phyloP scores from a whole-genome alignment of 2,888 invertebrate genomes.

The Drosophila bunnanda region DNA sequence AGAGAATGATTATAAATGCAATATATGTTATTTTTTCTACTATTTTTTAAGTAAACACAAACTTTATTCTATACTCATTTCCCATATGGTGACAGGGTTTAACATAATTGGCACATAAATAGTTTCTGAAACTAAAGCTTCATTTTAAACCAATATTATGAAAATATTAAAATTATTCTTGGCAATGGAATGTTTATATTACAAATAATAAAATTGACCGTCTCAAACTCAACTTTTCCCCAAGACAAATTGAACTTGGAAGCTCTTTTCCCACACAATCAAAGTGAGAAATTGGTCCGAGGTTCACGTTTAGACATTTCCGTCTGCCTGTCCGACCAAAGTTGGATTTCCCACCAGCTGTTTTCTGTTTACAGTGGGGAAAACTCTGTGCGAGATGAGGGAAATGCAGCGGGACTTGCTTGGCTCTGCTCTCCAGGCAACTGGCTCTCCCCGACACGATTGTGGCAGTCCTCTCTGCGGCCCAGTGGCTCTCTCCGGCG shows the following conservation, averaged over 20 bases:
- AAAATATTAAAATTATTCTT: not conserved
- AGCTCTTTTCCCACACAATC: slow-evolving; percentile 3
- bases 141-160: not conserved
- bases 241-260: slow-evolving; percentile 10
- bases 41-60: no score
- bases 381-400: slow-evolving; percentile 21
- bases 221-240: not conserved
- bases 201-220: not conserved
- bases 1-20: no score
- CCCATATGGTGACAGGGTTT: no score
- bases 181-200: not conserved
- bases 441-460: slow-evolving; percentile 1
- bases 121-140: not conserved
- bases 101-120: no score
- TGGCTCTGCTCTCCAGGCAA: slow-evolving; percentile 8
- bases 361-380: slow-evolving; percentile 71
- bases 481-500: slow-evolving; percentile 27
- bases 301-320: slow-evolving; percentile 9
- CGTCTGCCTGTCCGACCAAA: not conserved
- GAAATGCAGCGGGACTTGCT: slow-evolving; percentile 6
- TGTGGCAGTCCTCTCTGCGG: slow-evolving; percentile 9
- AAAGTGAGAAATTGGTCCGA: slow-evolving; percentile 13
- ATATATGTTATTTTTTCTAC: no score
- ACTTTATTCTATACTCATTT: no score
- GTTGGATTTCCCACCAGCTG: slow-evolving; percentile 61